Percentiles rank a stretch among this genome's conserved stretches.
Evolutionary conservation across 2,888 invertebrate genomes (phyloP).

Genomic region (Latheticus oryzae): DNA sequence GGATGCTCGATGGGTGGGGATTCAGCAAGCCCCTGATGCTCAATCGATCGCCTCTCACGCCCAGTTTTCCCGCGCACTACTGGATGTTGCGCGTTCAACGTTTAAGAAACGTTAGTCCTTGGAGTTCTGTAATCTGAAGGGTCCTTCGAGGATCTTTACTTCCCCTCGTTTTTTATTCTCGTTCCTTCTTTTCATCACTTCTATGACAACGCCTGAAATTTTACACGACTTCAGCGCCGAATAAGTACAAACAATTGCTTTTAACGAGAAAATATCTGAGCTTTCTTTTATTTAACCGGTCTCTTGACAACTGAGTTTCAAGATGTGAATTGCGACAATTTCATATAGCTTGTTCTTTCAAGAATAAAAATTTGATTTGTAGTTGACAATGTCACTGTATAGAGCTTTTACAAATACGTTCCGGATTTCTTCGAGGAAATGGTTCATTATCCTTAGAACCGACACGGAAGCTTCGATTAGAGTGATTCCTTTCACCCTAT

Average conservation of each 20-base stretch:
- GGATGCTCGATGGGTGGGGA: slow-evolving; percentile 57
- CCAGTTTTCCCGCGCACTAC: slow-evolving; percentile 63
- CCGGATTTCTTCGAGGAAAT: too few species aligned
- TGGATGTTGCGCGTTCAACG: slow-evolving; percentile 52
- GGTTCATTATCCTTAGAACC: too few species aligned
- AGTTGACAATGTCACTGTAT: too few species aligned
- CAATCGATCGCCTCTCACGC: slow-evolving; percentile 63
- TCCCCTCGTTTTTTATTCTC: slow-evolving; percentile 26
- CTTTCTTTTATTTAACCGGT: too few species aligned
- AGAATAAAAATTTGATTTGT: too few species aligned
- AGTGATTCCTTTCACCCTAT: too few species aligned
- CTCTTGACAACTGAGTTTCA: too few species aligned
- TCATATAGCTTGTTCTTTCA: too few species aligned
- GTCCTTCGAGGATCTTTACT: slow-evolving; percentile 53
- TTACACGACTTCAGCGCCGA: slow-evolving; percentile 28
- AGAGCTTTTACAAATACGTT: too few species aligned
- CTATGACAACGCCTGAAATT: slow-evolving; percentile 29
- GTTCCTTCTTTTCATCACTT: slow-evolving; percentile 30
- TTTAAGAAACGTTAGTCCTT: slow-evolving; percentile 53
- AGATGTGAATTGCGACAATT: too few species aligned
- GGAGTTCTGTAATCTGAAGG: slow-evolving; percentile 57
- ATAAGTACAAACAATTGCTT: slow-evolving; percentile 11
- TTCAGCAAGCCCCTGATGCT: slow-evolving; percentile 60
- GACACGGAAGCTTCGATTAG: too few species aligned
- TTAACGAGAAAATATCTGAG: slow-evolving; percentile 15